phyloP scores from a whole-genome alignment of 2,888 invertebrate species.

The Celastrina argiolus region DNA sequence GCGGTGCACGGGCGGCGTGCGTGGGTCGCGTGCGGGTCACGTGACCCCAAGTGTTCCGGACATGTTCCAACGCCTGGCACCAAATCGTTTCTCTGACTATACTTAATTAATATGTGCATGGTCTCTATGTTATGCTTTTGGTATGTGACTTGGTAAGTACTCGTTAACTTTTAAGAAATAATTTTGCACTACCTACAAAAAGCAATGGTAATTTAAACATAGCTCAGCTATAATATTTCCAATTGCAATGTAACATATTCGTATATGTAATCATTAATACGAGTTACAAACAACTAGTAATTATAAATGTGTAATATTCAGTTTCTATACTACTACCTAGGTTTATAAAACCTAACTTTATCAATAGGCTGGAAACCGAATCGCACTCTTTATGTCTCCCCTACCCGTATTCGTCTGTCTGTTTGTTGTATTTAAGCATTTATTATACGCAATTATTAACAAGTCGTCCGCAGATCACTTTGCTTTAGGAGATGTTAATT shows the following conservation, averaged over 20 bases:
- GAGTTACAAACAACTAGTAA: too few relatives aligned
- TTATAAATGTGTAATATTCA: too few relatives aligned
- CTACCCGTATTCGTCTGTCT: conserved; percentile 66
- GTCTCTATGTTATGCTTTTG: conserved; percentile 32
- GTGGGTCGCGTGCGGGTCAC: conserved; percentile 36
- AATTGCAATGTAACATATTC: too few relatives aligned
- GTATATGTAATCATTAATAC: too few relatives aligned
- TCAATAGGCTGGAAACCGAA: conserved; percentile 58
- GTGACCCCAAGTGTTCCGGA: conserved; percentile 60
- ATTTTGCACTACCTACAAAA: too few relatives aligned
- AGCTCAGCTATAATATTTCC: too few relatives aligned
- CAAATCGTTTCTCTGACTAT: conserved; percentile 63
- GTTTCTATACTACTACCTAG: neutral
- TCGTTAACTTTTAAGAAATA: too few relatives aligned
- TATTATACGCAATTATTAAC: conserved; percentile 74
- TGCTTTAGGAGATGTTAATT: conserved; percentile 40
- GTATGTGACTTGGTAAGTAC: neutral
- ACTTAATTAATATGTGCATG: conserved; percentile 67
- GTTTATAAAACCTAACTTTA: conserved; percentile 29
- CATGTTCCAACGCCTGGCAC: conserved; percentile 57
- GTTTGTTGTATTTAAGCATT: conserved; percentile 73
- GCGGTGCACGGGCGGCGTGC: conserved; percentile 30
- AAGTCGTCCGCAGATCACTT: conserved; percentile 61
- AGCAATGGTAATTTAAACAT: too few relatives aligned
- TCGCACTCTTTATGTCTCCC: conserved; percentile 55